Evolutionary conservation across 2,888 invertebrate species (phyloP).

Genomic region (Aricia artaxerxes): DNA sequence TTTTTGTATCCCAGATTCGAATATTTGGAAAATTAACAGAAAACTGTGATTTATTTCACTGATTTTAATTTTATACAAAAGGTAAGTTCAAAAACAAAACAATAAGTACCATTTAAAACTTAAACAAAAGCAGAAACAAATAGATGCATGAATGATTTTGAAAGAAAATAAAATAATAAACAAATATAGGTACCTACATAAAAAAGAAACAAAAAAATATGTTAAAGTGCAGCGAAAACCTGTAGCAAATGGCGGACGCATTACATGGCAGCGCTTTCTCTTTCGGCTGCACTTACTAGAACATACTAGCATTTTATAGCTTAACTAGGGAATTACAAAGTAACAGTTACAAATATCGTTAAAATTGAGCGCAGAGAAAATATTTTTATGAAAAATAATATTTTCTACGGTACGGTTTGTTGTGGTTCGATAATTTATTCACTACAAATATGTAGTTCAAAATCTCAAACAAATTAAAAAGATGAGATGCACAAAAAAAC

Average conservation of each 20-base stretch:
- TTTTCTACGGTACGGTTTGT: neutral
- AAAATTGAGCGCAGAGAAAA: neutral
- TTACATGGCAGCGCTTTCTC: slow-evolving; percentile 64
- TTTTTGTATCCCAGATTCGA: slow-evolving; percentile 47
- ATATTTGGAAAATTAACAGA: slow-evolving; percentile 32
- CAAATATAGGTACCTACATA: neutral
- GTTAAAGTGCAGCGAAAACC: slow-evolving; percentile 45
- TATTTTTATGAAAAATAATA: neutral
- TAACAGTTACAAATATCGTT: neutral
- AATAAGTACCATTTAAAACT: neutral
- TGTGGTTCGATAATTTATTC: neutral
- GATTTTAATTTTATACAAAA: slow-evolving; percentile 10
- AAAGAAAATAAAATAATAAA: neutral
- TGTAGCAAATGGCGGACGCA: slow-evolving; percentile 70
- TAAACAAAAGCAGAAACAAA: neutral
- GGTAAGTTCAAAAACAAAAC: neutral
- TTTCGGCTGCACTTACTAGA: slow-evolving; percentile 46
- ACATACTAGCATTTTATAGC: slow-evolving; percentile 18
- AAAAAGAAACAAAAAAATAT: slow-evolving; percentile 15
- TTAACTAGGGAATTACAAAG: slow-evolving; percentile 1
- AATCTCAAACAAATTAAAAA: neutral
- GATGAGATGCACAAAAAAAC: neutral
- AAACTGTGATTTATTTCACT: slow-evolving; percentile 43
- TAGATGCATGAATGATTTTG: neutral
- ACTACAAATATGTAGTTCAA: neutral